Evolutionary conservation across 2,888 invertebrate genomes (phyloP), one percentile per base, ranked within the genome.

Genomic region (Agrenia bidenticulata): DNA sequence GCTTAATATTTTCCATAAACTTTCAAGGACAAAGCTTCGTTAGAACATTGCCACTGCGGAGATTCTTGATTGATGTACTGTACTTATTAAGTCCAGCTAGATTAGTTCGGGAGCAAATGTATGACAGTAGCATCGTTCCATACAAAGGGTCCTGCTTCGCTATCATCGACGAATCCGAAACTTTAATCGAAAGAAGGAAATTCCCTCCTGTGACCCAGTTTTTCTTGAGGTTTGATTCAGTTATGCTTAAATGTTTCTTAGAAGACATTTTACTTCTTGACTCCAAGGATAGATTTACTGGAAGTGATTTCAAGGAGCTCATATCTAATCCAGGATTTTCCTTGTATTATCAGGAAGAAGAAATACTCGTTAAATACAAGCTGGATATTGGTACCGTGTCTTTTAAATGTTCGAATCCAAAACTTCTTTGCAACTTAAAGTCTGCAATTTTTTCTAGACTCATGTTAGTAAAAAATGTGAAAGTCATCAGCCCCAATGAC

Each of bases 391-490:
- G 54, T 1, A 32, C 32, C 0, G 15, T 45, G 45, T 9, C 54
- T 1, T 26, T 73, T 13, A 62, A 63, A 32, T 70, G 70, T 39
- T 23, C 39, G 2, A 67, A 68, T 61, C 61, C 68, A 24, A 17
- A 17, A 4, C n/a, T 72, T 13, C 61, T 72, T 2, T 60, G 58
- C 51, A 67, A 65, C 19, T 24, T 73, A 13, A 73, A 73, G 61
- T 50, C 45, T 1, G 57, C 67, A 0, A 64, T 73, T 37, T 62
- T 73, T 15, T 24, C 51, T 23, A 63, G 73, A 57, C 42, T 73
- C 13, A 32, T 61, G 17, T 15, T 2, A 11, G 1, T 66, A 9
- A 39, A 61, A 15, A 63, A 63, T 1, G 50, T 73, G 19, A 42
- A 21, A 19, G 55, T 71, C 7, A 53, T 55, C 1, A 54, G 45